A percentile compares a stretch with the other conserved stretches of the same genome.
phyloP scores from a whole-genome alignment of 2,113 vertebrate genomes.

The Corythornis vintsioides region DNA sequence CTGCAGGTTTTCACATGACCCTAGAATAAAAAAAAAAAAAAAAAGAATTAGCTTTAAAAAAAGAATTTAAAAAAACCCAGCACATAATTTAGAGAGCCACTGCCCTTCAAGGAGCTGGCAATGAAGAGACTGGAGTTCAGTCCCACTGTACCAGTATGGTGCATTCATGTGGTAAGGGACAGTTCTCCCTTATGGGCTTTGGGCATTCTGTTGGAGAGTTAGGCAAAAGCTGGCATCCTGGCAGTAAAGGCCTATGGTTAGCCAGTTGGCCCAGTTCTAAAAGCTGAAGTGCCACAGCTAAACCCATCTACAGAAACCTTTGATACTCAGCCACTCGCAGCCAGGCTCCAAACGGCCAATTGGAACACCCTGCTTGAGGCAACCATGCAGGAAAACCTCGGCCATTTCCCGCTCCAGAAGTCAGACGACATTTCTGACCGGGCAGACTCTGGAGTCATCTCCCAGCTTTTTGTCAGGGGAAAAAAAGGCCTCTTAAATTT shows the following conservation, averaged over 20 bases:
- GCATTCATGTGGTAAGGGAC: accelerated
- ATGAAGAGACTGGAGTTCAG: neutral
- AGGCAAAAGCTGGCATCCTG: neutral
- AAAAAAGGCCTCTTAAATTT: neutral
- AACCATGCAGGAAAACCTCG: neutral
- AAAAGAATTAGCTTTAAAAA: too few relatives aligned
- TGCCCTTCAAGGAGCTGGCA: neutral
- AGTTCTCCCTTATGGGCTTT: neutral
- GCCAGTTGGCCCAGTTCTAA: neutral
- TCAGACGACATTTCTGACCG: neutral
- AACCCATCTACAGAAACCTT: neutral
- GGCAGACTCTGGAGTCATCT: neutral
- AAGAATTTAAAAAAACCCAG: neutral
- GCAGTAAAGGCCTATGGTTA: accelerated
- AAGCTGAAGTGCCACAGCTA: neutral
- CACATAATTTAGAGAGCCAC: neutral
- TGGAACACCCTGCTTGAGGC: neutral
- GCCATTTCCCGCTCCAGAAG: neutral
- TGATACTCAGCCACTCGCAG: neutral
- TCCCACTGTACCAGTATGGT: neutral
- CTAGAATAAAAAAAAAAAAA: neutral
- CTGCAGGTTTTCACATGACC: neutral
- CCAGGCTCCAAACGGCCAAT: neutral
- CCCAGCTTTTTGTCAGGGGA: neutral
- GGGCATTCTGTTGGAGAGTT: neutral